phyloP scores from a whole-genome alignment of 1,140 invertebrate species.

The Nasonia giraulti region DNA sequence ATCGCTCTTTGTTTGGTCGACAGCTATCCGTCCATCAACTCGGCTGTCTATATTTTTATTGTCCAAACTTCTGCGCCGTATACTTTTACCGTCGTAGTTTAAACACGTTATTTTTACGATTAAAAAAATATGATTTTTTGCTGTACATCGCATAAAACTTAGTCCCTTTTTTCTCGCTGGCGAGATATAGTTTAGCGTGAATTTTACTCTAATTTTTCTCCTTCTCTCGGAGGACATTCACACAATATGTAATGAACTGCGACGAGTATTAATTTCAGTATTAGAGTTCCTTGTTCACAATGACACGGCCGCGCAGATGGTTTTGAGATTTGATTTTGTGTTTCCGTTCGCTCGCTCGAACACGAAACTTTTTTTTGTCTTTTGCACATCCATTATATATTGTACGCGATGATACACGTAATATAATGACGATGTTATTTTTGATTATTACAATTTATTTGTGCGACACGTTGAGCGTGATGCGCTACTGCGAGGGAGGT shows the following conservation, averaged over 20 bases:
- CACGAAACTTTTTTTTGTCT: background rate
- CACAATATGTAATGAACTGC: slow-evolving; percentile 12
- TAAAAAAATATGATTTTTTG: background rate
- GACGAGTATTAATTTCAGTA: slow-evolving; percentile 51
- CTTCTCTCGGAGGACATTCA: background rate
- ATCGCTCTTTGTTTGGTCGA: slow-evolving; percentile 35
- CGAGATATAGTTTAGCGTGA: slow-evolving; percentile 46
- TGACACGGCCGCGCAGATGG: slow-evolving; percentile 28
- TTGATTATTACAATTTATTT: slow-evolving; percentile 44
- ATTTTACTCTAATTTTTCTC: slow-evolving; percentile 8
- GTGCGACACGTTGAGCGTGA: slow-evolving; percentile 57
- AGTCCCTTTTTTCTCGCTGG: slow-evolving; percentile 48
- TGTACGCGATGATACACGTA: background rate
- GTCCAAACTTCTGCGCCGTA: slow-evolving; percentile 7
- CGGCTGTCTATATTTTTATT: slow-evolving; percentile 55
- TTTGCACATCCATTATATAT: background rate
- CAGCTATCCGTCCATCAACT: slow-evolving; percentile 67
- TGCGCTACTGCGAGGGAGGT: background rate
- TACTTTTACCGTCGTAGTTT: slow-evolving; percentile 15
- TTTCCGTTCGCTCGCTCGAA: background rate
- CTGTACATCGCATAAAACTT: slow-evolving; percentile 7
- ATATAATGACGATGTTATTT: slow-evolving; percentile 9
- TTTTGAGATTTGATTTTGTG: slow-evolving; percentile 33
- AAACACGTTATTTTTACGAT: slow-evolving; percentile 10
- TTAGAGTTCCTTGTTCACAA: slow-evolving; percentile 41